Conservation (phyloP, 1,140 invertebrate species). For the Cepaea nemoralis region DNA sequence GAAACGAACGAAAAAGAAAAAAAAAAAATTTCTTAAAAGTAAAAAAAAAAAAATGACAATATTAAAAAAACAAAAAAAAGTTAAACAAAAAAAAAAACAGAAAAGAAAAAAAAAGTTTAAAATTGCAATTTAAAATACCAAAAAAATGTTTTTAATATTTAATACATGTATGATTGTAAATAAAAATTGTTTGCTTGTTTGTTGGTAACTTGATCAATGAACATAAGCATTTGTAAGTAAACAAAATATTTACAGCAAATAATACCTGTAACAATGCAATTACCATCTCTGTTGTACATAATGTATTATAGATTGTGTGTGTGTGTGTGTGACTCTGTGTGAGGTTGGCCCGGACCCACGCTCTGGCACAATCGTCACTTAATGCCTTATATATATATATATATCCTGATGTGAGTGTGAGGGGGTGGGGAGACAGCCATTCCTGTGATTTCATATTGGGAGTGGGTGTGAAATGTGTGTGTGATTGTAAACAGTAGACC, state of each 20-base stretch:
- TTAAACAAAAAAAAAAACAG: background rate
- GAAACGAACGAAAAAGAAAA: background rate
- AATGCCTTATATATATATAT: background rate
- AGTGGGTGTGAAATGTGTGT: too few relatives aligned
- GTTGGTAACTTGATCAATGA: background rate
- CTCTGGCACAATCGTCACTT: background rate
- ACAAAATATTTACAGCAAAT: background rate
- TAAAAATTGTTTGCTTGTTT: background rate
- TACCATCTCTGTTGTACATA: background rate
- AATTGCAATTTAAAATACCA: background rate
- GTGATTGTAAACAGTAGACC: too few relatives aligned
- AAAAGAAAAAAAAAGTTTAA: background rate
- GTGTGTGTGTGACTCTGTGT: background rate
- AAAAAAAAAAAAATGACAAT: background rate
- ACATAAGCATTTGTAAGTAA: constrained; percentile 5
- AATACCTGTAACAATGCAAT: constrained; percentile 4
- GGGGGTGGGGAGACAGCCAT: background rate
- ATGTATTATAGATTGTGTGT: constrained; percentile 10
- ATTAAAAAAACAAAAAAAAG: background rate
- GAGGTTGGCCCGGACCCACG: background rate
- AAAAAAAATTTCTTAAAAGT: background rate
- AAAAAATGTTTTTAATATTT: background rate
- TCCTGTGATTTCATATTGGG: constrained; percentile 7
- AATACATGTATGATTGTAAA: background rate
- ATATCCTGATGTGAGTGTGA: too few relatives aligned